Evolutionary conservation across 2,888 invertebrate species (phyloP), one percentile per base, ranked within the genome.

Genomic region (Leptinotarsa rubiginosa): DNA sequence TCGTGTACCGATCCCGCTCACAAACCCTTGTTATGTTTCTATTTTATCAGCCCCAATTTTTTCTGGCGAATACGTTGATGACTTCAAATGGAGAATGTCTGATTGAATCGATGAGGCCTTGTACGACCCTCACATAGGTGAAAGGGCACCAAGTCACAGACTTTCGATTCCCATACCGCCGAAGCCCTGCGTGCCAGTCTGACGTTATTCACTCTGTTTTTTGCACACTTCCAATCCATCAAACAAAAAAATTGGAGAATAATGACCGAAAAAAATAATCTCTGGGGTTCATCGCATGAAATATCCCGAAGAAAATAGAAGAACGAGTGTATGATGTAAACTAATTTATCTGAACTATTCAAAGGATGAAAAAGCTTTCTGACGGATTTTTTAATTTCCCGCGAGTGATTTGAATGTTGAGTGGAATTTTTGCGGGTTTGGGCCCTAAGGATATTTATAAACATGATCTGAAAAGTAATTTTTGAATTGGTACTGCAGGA

Each of bases 181-280:
- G 41, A 47, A 50, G 50, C 25, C 25, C 5, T 67, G 50, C 67
- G 67, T 67, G 67, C 12, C 67, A 67, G 67, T 50, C 52, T 22
- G 52, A 22, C 41, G 52, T 67, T 67, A 47, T 25, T 67, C 67
- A 67, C n/a, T n/a, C 12, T 15, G 52, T 47, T 67, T 67, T 67
- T 67, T 65, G 5, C 16, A 4, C 18, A 12, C 47, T 67, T 49
- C 52, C 49, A 62, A 62, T 62, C 18, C 18, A 31, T 62, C 62
- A 62, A 62, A 62, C 62, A 15, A 16, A 62, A 31, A 62, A 62
- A 62, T n/a, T 50, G n/a, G 10, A n/a, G 62, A 62, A 7, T 41
- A 18, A 62, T 62, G 25, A 62, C 16, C 62, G 13, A 31, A 62
- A 62, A 62, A 62, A 62, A 62, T 62, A 31, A 62, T 62, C 62